These are phyloP conservation scores for Scartelaos histophorus DNA, from an alignment of 2,113 vertebrate genomes.

Conservation along the genomic window DNA sequence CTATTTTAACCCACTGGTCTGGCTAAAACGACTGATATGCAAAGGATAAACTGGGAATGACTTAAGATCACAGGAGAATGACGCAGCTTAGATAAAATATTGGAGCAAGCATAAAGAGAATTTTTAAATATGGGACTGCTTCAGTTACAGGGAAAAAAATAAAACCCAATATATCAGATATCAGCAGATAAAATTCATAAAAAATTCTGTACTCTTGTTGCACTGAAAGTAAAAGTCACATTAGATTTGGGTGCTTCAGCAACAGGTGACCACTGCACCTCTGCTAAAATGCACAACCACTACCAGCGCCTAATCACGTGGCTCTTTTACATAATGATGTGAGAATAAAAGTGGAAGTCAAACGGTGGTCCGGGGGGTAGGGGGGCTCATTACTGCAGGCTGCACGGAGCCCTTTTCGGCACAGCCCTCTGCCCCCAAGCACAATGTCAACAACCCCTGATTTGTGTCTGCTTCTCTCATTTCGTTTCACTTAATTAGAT, in stretches of 20 bases:
- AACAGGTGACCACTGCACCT: conserved; percentile 20
- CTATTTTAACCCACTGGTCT: no score
- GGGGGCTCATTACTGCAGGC: conserved; percentile 38
- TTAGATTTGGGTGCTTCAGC: neutral
- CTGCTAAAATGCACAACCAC: conserved; percentile 19
- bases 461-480: conserved; percentile 61
- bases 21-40: no score
- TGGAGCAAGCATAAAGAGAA: no score
- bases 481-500: conserved; percentile 64
- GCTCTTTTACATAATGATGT: conserved; percentile 45
- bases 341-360: conserved; percentile 39
- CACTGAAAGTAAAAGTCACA: neutral
- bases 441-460: conserved; percentile 51
- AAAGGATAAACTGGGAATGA: no score
- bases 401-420: conserved; percentile 25
- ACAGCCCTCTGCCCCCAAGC: conserved; percentile 39
- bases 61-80: no score
- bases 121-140: no score
- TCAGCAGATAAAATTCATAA: neutral
- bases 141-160: no score
- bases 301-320: conserved; percentile 33
- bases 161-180: no score
- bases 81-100: no score
- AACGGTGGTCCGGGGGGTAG: conserved; percentile 21
- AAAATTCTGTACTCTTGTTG: no score